Evolutionary conservation across 2,888 invertebrate genomes (phyloP), one percentile per base, ranked within the genome.

Genomic region (Ectemnius continuus): DNA sequence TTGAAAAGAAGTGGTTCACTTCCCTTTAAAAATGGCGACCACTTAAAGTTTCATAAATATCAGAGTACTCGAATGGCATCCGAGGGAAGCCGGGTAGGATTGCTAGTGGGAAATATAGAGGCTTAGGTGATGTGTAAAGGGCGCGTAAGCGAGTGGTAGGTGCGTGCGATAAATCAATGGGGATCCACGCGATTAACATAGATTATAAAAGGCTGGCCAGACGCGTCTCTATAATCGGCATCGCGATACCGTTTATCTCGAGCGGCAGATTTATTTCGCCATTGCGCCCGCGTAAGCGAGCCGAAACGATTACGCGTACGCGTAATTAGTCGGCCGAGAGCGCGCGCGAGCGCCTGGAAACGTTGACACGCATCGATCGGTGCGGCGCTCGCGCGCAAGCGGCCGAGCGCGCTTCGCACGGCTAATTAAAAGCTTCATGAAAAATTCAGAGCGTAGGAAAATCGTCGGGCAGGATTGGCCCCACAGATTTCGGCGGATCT

Each of bases 231-330:
- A 65, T 61, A 56, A 14, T 14, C 45, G n/a, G 13, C 48, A n/a
- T 48, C 28, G 59, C 47, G 57, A 18, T 56, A 47, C 52, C 48
- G 56, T 28, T 26, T 46, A 59, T 68, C 68, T 63, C 66, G 8
- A 11, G 36, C 67, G 75, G 68, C 66, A 67, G 67, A 75, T 77
- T 77, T 71, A 71, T 75, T 57, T 65, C 65, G 23, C 66, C 23
- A 23, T 23, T 23, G 46, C 6, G 52, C 28, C 8, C 52, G 45
- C 63, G 63, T 71, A 75, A 52, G 62, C 71, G 65, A 23, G 52
- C 57, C 28, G 60, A 71, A 67, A 68, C 68, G 75, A 75, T 71
- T 58, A 48, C 14, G 20, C 52, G 18, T 56, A 63, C 68, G 71
- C 47, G 67, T 69, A 75, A 77, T 77, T 77, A 77, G 76, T 63